Percentiles rank a stretch among this genome's conserved stretches.
phyloP scores from a whole-genome alignment of 2,113 vertebrate genomes.

The Tupaia tana region DNA sequence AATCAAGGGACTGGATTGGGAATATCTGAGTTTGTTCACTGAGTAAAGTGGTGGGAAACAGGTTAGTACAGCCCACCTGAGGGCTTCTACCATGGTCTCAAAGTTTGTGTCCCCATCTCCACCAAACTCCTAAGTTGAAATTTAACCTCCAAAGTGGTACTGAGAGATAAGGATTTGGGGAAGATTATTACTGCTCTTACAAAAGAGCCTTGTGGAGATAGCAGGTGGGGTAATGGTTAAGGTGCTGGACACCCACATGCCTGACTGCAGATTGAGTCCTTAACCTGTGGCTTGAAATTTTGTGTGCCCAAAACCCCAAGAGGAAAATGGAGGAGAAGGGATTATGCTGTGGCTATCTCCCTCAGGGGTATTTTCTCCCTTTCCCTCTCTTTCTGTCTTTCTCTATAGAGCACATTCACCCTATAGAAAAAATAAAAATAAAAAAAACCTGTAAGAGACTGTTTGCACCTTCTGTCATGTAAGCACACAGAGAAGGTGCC shows the following conservation, averaged over 20 bases:
- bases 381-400: too few species aligned
- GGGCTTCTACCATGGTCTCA: neutral
- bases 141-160: neutral
- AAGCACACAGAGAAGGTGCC: neutral
- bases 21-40: constrained; percentile 23
- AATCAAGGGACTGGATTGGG: neutral
- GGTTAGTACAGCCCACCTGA: neutral
- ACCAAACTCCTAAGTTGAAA: neutral
- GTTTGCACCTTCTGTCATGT: neutral
- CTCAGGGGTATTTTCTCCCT: too few species aligned
- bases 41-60: constrained; percentile 1
- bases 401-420: too few species aligned
- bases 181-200: neutral
- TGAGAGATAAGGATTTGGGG: neutral
- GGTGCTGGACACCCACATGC: too few species aligned
- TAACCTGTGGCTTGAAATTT: too few species aligned
- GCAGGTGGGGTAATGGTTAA: too few species aligned
- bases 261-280: too few species aligned
- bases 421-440: too few species aligned
- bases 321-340: too few species aligned
- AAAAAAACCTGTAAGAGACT: neutral
- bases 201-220: neutral
- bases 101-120: neutral
- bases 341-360: too few species aligned
- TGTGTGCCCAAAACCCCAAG: too few species aligned